Evolutionary conservation across 2,888 invertebrate genomes (phyloP).

Genomic region (Hyposoter dolosus): DNA sequence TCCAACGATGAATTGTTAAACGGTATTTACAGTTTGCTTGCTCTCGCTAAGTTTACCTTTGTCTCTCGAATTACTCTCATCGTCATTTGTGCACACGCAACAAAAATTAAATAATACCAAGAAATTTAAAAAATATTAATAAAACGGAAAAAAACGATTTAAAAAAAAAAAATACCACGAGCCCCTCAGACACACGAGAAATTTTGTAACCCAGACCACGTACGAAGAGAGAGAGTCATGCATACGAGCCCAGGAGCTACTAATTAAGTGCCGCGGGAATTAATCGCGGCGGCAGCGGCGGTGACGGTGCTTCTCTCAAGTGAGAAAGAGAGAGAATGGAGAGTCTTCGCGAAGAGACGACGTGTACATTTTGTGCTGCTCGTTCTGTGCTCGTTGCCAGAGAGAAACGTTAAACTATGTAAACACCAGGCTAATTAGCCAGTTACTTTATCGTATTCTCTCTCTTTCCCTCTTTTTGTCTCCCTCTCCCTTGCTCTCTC

Average conservation of each 20-base stretch:
- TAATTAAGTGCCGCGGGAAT: constrained; percentile 81
- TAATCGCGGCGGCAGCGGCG: constrained; percentile 73
- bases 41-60: neutral
- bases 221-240: constrained; percentile 48
- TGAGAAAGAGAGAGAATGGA: constrained; percentile 39
- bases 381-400: constrained; percentile 60
- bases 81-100: neutral
- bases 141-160: constrained; percentile 22
- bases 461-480: neutral
- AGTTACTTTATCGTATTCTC: constrained; percentile 77
- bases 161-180: constrained; percentile 13
- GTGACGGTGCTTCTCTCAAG: constrained; percentile 58
- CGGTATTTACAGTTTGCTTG: neutral
- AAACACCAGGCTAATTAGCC: constrained; percentile 81
- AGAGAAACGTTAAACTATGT: constrained; percentile 78
- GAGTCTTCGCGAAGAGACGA: constrained; percentile 51
- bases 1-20: neutral
- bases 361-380: constrained; percentile 60
- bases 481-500: neutral
- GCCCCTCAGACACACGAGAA: constrained; percentile 12
- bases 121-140: constrained; percentile 26
- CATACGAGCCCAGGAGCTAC: constrained; percentile 71
- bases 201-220: constrained; percentile 43
- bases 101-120: neutral
- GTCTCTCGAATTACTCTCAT: neutral